Evolutionary conservation across 1,140 invertebrate genomes (phyloP), one percentile per base, ranked within the genome.

Genomic region (Zaprionus lachaisei): DNA sequence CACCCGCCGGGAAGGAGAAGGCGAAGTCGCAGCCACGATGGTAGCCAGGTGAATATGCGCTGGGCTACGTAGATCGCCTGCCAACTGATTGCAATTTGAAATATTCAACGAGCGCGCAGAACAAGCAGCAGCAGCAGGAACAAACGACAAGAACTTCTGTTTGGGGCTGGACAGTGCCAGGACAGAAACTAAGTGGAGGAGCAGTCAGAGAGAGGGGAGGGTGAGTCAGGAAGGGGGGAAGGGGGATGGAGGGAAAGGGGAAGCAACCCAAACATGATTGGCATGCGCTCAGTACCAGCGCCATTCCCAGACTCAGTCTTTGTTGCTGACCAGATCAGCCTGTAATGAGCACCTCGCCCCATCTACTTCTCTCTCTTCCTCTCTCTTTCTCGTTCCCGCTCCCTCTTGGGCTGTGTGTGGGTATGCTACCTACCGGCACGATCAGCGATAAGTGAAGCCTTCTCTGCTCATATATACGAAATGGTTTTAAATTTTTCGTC

Each of bases 31-130:
- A 51, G 6, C n/a, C 14, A 37, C 20, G 61, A 55, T 72, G 56
- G 70, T 65, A 79, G 81, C 80, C 38, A 47, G 24, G 37, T 44
- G 55, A 56, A 72, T 61, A 34, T 71, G 62, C 26, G 17, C 54
- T 47, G 57, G 61, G 17, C 37, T 56, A 54, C 61, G 28, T 37
- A 83, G 87, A 91, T 91, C 7, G 89, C 70, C 79, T 87, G 83
- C 80, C 87, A 91, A 84, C 89, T 91, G 87, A 91, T 91, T 91
- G 87, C 89, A 79, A 91, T 91, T 91, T 91, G 89, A 91, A 91
- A 91, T 91, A 91, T 91, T 87, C 89, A 87, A 91, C 72, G 83
- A 77, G 68, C 66, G 80, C 66, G 80, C 75, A 77, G 80, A 82
- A 85, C 80, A 72, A 79, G 73, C 67, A 47, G 41, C 41, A 34